These are phyloP conservation scores for Rhopilema esculentum DNA, from an alignment of 30 jellyfish, hydroid and myxozoan genomes.

Conservation along the genomic window DNA sequence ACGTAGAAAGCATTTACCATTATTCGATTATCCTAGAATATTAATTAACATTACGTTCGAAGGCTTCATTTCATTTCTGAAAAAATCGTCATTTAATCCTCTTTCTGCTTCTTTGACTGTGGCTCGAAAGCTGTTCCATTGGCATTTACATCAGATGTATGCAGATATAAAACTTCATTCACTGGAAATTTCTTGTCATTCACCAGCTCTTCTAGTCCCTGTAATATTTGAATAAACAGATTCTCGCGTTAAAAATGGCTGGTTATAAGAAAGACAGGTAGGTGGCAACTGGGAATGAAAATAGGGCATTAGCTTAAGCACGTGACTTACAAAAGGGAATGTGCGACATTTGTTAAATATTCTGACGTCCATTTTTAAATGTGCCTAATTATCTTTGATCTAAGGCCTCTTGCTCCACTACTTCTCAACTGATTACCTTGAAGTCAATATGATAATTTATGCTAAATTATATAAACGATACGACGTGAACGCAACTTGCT, in stretches of 20 bases:
- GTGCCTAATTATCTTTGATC: too few relatives aligned
- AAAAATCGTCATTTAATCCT: slow-evolving; percentile 1
- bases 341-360: too few relatives aligned
- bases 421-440: too few relatives aligned
- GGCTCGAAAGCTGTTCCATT: slow-evolving; percentile 40
- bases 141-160: slow-evolving; percentile 21
- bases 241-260: not conserved
- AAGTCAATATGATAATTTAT: too few relatives aligned
- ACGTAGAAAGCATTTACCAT: not conserved
- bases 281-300: not conserved
- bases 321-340: too few relatives aligned
- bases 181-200: slow-evolving; percentile 32
- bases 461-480: too few relatives aligned
- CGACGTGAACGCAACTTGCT: too few relatives aligned
- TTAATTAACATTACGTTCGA: not conserved
- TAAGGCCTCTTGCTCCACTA: too few relatives aligned
- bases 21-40: not conserved
- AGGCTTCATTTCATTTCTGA: not conserved
- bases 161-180: slow-evolving; percentile 45
- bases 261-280: not conserved
- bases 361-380: too few relatives aligned
- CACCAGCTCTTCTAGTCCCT: slow-evolving; percentile 41
- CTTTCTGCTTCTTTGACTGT: slow-evolving; percentile 40
- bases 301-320: too few relatives aligned
- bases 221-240: too few relatives aligned